Evolutionary conservation across 2,888 invertebrate genomes (phyloP).

Genomic region (Tenthredo scrophulariae): DNA sequence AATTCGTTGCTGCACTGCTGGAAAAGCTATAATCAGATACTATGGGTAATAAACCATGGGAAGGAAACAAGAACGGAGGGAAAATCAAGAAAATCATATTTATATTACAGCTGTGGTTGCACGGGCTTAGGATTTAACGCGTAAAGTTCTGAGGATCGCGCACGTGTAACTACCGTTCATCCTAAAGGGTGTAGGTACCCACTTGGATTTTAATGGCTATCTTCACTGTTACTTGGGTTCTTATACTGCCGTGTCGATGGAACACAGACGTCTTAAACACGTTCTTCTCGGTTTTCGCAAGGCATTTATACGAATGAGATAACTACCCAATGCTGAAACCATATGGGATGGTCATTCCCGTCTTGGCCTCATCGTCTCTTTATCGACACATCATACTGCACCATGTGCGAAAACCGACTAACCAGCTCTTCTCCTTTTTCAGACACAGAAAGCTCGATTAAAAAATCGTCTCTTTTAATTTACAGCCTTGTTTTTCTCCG

Average conservation of each 20-base stretch:
- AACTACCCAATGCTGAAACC: not conserved
- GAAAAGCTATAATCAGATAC: no score
- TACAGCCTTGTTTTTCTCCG: no score
- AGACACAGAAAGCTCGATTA: not conserved
- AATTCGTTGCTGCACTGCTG: not conserved
- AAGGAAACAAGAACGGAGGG: no score
- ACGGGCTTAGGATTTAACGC: not conserved
- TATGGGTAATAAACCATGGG: no score
- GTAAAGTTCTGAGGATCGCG: not conserved
- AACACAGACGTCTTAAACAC: not conserved
- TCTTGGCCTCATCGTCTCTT: not conserved
- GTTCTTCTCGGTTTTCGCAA: not conserved
- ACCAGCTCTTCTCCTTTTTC: not conserved
- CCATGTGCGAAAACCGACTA: not conserved
- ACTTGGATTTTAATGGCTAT: constrained; percentile 26
- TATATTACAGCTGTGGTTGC: not conserved
- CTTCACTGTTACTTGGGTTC: not conserved
- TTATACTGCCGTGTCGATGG: not conserved
- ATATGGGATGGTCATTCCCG: not conserved
- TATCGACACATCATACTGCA: not conserved
- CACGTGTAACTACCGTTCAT: constrained; percentile 2
- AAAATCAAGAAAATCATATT: not conserved
- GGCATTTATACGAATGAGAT: not conserved
- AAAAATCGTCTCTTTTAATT: not conserved
- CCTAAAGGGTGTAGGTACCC: not conserved